These are phyloP conservation scores for Cossypha dichroa DNA, from an alignment of 2,797 vertebrate genomes.

Conservation along the genomic window DNA sequence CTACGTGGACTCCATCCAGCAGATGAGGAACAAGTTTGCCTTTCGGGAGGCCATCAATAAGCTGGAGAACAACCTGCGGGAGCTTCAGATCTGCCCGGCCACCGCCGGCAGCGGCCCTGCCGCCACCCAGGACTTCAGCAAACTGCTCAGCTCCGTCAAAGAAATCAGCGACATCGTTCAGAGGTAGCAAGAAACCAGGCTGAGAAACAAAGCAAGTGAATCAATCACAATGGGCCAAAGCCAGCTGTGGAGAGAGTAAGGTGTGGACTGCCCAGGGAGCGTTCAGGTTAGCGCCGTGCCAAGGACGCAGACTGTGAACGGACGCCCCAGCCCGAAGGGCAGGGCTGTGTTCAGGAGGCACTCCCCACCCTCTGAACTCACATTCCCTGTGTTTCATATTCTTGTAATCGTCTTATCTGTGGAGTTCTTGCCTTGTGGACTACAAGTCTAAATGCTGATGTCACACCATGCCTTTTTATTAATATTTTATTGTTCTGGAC, in stretches of 20 bases:
- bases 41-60: conserved; percentile 99
- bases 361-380: background rate
- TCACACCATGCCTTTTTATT: background rate
- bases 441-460: conserved; percentile 5
- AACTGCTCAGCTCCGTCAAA: conserved; percentile 93
- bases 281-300: background rate
- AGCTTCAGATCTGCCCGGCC: conserved; percentile 94
- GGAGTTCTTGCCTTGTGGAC: conserved; percentile 60
- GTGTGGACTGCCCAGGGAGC: background rate
- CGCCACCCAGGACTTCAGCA: conserved; percentile 93
- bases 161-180: conserved; percentile 98
- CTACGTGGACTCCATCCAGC: conserved; percentile 98
- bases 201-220: background rate
- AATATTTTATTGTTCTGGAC: conserved; percentile 22
- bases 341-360: background rate
- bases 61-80: conserved; percentile 91
- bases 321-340: background rate
- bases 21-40: conserved; percentile 98
- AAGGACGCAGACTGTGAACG: background rate
- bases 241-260: background rate
- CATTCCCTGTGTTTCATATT: background rate
- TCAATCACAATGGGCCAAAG: conserved; percentile 25
- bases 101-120: conserved; percentile 85
- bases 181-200: conserved; percentile 88
- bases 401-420: conserved; percentile 38